Conservation (phyloP, 2,797 vertebrate genomes). For the Propithecus deckenii region DNA sequence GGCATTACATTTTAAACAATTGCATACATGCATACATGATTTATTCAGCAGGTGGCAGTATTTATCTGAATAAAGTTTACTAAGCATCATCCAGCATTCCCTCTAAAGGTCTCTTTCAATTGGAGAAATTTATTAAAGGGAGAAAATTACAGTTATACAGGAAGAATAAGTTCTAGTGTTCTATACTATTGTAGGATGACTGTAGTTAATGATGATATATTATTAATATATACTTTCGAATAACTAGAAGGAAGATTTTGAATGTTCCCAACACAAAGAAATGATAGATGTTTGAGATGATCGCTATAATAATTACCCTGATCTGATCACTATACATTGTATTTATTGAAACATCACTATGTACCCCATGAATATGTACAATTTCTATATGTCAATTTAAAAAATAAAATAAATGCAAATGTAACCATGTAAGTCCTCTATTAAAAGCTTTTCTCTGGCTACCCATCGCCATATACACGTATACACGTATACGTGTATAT, state of each 20-base stretch:
- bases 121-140: background rate
- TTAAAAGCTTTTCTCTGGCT: background rate
- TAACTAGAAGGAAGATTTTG: background rate
- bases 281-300: background rate
- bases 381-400: background rate
- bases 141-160: background rate
- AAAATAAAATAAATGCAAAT: background rate
- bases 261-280: background rate
- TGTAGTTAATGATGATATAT: background rate
- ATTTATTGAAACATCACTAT: background rate
- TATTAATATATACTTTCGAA: background rate
- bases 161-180: background rate
- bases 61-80: slow-evolving; percentile 64
- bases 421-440: background rate
- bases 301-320: background rate
- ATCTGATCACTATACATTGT: background rate
- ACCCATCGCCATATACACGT: background rate
- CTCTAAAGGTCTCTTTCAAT: background rate
- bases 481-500: too few species aligned
- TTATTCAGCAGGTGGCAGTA: slow-evolving; percentile 82
- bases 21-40: background rate
- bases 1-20: background rate
- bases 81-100: rapidly evolving
- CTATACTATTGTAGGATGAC: background rate
- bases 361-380: background rate